Evolutionary conservation across 2,113 vertebrate species (phyloP).

Genomic region (Cavia porcellus): DNA sequence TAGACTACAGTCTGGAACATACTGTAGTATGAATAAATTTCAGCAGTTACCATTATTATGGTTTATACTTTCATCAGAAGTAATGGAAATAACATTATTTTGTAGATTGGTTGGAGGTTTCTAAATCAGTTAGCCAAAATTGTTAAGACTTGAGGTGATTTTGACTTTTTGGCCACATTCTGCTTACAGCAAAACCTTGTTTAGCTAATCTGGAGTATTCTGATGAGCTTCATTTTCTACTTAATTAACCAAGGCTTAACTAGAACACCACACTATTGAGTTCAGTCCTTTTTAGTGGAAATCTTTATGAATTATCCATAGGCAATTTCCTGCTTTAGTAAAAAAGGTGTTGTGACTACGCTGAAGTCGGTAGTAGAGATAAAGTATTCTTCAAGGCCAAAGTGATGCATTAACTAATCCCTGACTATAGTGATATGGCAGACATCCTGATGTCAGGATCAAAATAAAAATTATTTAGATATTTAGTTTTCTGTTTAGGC

Average conservation of each 20-base stretch:
- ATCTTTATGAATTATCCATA: conserved; percentile 59
- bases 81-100: conserved; percentile 52
- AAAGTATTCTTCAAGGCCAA: neutral
- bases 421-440: neutral
- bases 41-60: conserved; percentile 11
- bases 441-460: neutral
- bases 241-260: conserved; percentile 57
- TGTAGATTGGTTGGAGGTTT: neutral
- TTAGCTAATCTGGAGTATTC: conserved; percentile 43
- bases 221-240: conserved; percentile 58
- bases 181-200: conserved; percentile 34
- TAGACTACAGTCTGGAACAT: neutral
- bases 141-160: conserved; percentile 48
- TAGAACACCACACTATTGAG: conserved; percentile 10
- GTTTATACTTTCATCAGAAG: conserved; percentile 13
- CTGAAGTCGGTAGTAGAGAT: neutral
- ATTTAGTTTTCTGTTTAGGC: conserved; percentile 27
- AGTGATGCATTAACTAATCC: neutral
- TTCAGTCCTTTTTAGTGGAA: conserved; percentile 49
- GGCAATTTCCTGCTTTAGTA: neutral
- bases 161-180: conserved; percentile 34
- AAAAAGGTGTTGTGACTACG: conserved; percentile 27
- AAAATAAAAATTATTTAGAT: conserved; percentile 3
- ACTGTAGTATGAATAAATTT: conserved; percentile 29
- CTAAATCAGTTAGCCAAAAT: conserved; percentile 44